These are phyloP conservation scores for Oreochromis niloticus DNA, from an alignment of 2,113 vertebrate species.

Conservation along the genomic window DNA sequence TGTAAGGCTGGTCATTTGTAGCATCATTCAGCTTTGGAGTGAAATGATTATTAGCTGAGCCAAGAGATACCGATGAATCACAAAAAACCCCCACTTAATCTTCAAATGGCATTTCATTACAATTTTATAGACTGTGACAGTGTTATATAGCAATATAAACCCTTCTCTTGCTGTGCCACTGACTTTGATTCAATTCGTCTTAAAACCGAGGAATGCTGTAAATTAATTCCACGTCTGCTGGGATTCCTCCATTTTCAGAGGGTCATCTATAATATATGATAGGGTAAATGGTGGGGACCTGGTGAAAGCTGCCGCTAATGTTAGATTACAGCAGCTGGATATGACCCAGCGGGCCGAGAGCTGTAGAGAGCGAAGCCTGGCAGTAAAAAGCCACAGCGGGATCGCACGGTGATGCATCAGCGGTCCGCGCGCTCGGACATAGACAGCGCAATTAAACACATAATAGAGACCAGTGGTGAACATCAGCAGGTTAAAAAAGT, in stretches of 20 bases:
- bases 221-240: conserved; percentile 59
- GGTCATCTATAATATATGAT: conserved; percentile 63
- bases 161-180: neutral
- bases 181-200: conserved; percentile 62
- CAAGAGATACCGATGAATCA: conserved; percentile 53
- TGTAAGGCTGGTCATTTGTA: conserved; percentile 26
- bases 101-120: conserved; percentile 64
- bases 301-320: conserved; percentile 45
- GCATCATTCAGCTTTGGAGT: conserved; percentile 36
- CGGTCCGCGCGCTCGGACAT: conserved; percentile 24
- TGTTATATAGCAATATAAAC: conserved; percentile 35
- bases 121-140: conserved; percentile 64
- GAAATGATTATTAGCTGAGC: conserved; percentile 59
- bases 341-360: conserved; percentile 60
- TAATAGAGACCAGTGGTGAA: conserved; percentile 17
- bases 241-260: conserved; percentile 55
- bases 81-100: conserved; percentile 44
- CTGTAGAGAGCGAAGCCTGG: conserved; percentile 38
- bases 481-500: neutral
- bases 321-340: conserved; percentile 58
- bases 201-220: conserved; percentile 43
- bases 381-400: conserved; percentile 67
- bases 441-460: conserved; percentile 51
- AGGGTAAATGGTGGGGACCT: conserved; percentile 59
- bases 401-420: conserved; percentile 42